phyloP scores from a whole-genome alignment of 2,113 vertebrate species.

The Sakesphorus luctuosus region DNA sequence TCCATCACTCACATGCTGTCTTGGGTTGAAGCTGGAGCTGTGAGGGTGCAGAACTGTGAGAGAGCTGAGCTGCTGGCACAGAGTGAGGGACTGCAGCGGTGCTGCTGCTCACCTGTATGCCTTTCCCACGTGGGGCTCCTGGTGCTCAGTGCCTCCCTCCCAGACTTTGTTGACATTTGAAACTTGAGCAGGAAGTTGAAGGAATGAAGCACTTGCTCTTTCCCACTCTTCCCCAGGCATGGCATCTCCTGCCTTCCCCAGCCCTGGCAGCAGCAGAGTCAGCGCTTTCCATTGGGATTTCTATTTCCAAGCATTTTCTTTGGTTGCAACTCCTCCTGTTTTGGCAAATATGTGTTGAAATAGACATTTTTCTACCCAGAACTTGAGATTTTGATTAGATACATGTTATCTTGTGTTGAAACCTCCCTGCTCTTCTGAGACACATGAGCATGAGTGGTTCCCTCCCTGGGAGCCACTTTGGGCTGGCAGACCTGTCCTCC shows the following conservation, averaged over 20 bases:
- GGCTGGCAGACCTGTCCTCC: too few relatives aligned
- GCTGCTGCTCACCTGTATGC: neutral
- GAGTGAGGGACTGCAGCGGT: fast-evolving
- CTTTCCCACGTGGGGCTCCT: neutral
- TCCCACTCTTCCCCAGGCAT: neutral
- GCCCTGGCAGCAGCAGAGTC: neutral
- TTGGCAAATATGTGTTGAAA: neutral
- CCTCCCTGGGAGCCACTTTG: fast-evolving
- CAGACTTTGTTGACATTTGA: neutral
- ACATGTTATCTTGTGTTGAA: neutral
- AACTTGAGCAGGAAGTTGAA: neutral
- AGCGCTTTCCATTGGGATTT: neutral
- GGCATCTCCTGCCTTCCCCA: neutral
- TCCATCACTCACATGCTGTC: neutral
- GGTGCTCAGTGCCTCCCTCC: neutral
- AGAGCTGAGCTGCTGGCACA: fast-evolving
- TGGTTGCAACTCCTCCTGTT: fast-evolving
- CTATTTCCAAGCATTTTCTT: neutral
- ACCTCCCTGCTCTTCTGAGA: neutral
- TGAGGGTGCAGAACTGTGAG: neutral
- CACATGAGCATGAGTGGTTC: fast-evolving
- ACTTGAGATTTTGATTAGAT: neutral
- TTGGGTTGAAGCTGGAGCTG: neutral
- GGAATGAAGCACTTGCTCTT: neutral
- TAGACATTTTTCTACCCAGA: neutral